A percentile compares a stretch with the other conserved stretches of the same genome.
These are phyloP conservation scores for Hirtodrosophila confusa DNA, from an alignment of 2,888 invertebrate genomes.

Conservation along the genomic window DNA sequence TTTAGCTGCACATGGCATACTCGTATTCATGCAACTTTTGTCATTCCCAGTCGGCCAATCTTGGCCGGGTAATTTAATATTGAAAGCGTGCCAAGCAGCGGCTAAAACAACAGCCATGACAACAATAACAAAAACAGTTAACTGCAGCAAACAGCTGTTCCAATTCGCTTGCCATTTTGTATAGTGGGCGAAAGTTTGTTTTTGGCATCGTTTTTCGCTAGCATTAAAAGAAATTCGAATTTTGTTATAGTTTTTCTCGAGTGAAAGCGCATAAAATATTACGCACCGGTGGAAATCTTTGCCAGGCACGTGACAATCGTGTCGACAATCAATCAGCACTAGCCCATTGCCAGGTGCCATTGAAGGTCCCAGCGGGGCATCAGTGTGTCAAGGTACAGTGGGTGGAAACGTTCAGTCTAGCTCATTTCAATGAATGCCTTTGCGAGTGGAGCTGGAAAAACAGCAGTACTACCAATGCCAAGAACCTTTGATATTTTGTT, in stretches of 20 bases:
- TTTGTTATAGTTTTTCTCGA: conserved; percentile 35
- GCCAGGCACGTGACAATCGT: conserved; percentile 41
- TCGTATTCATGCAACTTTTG: conserved; percentile 53
- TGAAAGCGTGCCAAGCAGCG: conserved; percentile 72
- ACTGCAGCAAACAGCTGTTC: conserved; percentile 67
- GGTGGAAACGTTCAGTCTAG: too few species aligned
- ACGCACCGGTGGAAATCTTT: conserved; percentile 48
- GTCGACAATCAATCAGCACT: conserved; percentile 50
- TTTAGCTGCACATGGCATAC: conserved; percentile 26
- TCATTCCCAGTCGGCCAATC: conserved; percentile 59
- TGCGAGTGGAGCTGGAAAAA: too few species aligned
- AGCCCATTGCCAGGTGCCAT: conserved; percentile 9
- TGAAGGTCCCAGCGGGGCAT: conserved; percentile 6
- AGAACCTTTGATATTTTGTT: too few species aligned
- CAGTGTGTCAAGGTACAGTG: background rate
- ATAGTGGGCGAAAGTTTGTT: conserved; percentile 74
- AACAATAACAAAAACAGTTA: conserved; percentile 15
- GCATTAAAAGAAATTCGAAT: conserved; percentile 51
- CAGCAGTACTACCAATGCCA: too few species aligned
- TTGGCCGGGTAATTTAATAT: conserved; percentile 70
- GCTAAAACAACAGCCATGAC: conserved; percentile 22
- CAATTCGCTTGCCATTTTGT: conserved; percentile 69
- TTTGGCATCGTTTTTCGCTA: conserved; percentile 46
- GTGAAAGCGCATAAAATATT: conserved; percentile 67
- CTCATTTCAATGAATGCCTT: too few species aligned